Evolutionary conservation across 2,888 invertebrate genomes (phyloP).

Genomic region (Platypus cylindrus): DNA sequence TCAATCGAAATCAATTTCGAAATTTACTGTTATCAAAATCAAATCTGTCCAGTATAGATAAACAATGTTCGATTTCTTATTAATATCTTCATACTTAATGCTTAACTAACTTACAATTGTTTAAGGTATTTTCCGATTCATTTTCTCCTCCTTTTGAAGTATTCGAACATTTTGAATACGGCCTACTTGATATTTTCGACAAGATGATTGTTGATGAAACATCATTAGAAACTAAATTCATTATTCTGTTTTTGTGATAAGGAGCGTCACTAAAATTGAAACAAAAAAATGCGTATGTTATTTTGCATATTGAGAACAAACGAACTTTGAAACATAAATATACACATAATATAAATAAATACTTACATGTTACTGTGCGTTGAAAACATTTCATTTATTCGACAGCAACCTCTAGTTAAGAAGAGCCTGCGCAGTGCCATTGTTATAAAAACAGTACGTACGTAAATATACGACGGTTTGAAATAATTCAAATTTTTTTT

Average conservation of each 20-base stretch:
- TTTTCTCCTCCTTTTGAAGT: background rate
- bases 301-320: background rate
- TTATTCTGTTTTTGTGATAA: background rate
- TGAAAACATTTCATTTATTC: slow-evolving; percentile 1
- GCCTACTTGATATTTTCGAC: slow-evolving; percentile 3
- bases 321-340: too few relatives aligned
- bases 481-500: too few relatives aligned
- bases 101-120: slow-evolving; percentile 7
- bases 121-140: slow-evolving; percentile 8
- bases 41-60: too few relatives aligned
- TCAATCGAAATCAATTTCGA: too few relatives aligned
- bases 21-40: too few relatives aligned
- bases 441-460: too few relatives aligned
- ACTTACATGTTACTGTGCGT: too few relatives aligned
- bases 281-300: slow-evolving; percentile 1
- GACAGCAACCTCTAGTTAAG: background rate
- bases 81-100: too few relatives aligned
- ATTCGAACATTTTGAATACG: background rate
- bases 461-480: too few relatives aligned
- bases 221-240: slow-evolving; percentile 9
- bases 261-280: background rate
- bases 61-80: too few relatives aligned
- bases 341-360: too few relatives aligned
- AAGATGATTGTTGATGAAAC: slow-evolving; percentile 7
- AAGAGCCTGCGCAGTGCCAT: slow-evolving; percentile 5